phyloP scores from a whole-genome alignment of 2,888 invertebrate species.

The Amiota mariae region DNA sequence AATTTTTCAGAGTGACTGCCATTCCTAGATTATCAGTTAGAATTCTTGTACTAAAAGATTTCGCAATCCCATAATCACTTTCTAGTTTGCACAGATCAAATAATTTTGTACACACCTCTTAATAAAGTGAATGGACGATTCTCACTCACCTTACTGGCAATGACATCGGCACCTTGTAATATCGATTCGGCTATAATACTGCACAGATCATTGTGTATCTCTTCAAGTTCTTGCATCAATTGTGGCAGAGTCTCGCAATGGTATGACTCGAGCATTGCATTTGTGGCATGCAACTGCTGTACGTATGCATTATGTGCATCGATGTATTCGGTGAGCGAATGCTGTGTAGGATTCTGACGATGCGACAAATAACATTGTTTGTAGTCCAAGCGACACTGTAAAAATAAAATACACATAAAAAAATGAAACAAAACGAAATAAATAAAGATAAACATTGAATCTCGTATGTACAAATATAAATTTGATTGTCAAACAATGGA shows the following conservation, averaged over 20 bases:
- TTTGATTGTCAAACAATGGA: too few relatives aligned
- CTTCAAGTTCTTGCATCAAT: constrained; percentile 92
- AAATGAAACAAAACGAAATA: neutral
- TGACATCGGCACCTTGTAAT: constrained; percentile 88
- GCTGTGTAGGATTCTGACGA: constrained; percentile 82
- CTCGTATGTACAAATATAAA: too few relatives aligned
- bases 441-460: too few relatives aligned
- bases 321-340: constrained; percentile 84
- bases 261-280: constrained; percentile 93
- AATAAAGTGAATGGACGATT: neutral
- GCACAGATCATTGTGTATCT: constrained; percentile 92
- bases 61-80: too few relatives aligned
- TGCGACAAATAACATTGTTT: constrained; percentile 87
- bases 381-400: constrained; percentile 91
- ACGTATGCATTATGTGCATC: constrained; percentile 96
- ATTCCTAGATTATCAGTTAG: too few relatives aligned
- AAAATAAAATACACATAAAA: constrained; percentile 52
- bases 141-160: constrained; percentile 85
- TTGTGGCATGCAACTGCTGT: constrained; percentile 92
- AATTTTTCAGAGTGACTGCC: too few relatives aligned
- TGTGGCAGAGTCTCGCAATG: constrained; percentile 89
- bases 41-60: too few relatives aligned
- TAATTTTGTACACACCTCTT: too few relatives aligned
- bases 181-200: constrained; percentile 90
- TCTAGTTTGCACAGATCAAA: too few relatives aligned